phyloP scores from a whole-genome alignment of 2,888 invertebrate genomes.

The Synanthedon formicaeformis region DNA sequence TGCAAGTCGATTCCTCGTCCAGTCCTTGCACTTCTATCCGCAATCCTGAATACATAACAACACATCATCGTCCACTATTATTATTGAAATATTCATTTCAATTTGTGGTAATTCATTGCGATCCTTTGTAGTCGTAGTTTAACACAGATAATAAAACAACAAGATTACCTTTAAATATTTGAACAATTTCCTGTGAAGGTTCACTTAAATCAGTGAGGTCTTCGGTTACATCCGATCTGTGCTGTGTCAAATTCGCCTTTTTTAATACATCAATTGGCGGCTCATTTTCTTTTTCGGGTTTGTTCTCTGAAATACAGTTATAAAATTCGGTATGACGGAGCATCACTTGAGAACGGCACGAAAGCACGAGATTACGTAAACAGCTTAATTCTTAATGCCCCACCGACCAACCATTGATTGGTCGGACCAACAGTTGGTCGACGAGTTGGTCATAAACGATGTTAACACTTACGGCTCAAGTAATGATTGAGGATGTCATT shows the following conservation, averaged over 20 bases:
- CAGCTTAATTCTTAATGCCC: too few species aligned
- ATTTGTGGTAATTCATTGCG: too few species aligned
- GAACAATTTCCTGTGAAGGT: conserved; percentile 49
- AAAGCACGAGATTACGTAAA: too few species aligned
- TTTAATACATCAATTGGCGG: conserved; percentile 26
- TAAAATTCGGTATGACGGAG: too few species aligned
- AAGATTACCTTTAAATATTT: conserved; percentile 51
- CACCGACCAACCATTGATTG: too few species aligned
- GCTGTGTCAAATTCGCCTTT: conserved; percentile 2
- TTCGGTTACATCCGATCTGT: conserved; percentile 33
- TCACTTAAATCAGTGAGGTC: conserved; percentile 30
- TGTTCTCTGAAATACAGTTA: conserved; percentile 15
- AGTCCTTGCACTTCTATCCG: conserved; percentile 59
- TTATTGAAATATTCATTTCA: not conserved
- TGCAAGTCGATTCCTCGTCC: conserved; percentile 63
- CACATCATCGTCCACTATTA: not conserved
- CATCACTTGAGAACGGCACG: too few species aligned
- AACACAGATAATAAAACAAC: too few species aligned
- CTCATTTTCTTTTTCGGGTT: conserved; percentile 28
- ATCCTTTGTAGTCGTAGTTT: too few species aligned
- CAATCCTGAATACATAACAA: conserved; percentile 23
- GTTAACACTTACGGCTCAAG: conserved; percentile 39
- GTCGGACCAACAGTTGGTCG: too few species aligned
- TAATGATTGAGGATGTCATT: conserved; percentile 56
- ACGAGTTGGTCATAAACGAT: not conserved